phyloP scores from a whole-genome alignment of 1,140 invertebrate species.

The Drepana arcuata region DNA sequence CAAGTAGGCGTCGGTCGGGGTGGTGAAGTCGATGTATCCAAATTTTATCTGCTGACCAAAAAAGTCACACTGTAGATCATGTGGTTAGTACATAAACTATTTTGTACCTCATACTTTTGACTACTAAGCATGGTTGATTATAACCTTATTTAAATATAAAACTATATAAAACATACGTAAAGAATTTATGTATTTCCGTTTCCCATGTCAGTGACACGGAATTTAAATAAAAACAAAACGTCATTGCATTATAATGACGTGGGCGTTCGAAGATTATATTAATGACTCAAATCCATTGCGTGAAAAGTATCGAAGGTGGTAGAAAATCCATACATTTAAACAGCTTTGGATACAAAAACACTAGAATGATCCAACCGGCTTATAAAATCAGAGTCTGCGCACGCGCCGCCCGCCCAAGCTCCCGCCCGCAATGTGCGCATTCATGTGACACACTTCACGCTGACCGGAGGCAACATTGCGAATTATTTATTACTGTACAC shows the following conservation, averaged over 20 bases:
- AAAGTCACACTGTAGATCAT: too few relatives aligned
- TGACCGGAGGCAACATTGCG: slow-evolving; percentile 16
- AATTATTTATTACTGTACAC: not conserved
- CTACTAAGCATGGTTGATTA: too few relatives aligned
- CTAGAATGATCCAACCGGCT: not conserved
- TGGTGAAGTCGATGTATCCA: too few relatives aligned
- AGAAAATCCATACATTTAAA: too few relatives aligned
- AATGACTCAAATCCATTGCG: too few relatives aligned
- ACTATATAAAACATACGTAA: too few relatives aligned
- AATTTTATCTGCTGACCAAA: too few relatives aligned
- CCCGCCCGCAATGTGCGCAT: slow-evolving; percentile 39
- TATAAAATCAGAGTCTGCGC: slow-evolving; percentile 13
- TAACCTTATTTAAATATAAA: too few relatives aligned
- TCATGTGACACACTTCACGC: slow-evolving; percentile 33
- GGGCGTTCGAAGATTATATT: not conserved
- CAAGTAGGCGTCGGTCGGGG: too few relatives aligned
- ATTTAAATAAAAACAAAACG: slow-evolving; percentile 42
- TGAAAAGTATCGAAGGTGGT: too few relatives aligned
- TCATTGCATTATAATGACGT: slow-evolving; percentile 17
- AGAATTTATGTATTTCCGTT: slow-evolving; percentile 14
- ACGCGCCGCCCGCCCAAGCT: slow-evolving; percentile 42
- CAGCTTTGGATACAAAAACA: not conserved
- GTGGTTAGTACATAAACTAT: too few relatives aligned
- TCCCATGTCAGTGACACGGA: slow-evolving; percentile 43
- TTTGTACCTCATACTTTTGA: too few relatives aligned